Base-by-base conservation (phyloP, 2,888 invertebrate genomes). In the Candidula unifasciata region DNA sequence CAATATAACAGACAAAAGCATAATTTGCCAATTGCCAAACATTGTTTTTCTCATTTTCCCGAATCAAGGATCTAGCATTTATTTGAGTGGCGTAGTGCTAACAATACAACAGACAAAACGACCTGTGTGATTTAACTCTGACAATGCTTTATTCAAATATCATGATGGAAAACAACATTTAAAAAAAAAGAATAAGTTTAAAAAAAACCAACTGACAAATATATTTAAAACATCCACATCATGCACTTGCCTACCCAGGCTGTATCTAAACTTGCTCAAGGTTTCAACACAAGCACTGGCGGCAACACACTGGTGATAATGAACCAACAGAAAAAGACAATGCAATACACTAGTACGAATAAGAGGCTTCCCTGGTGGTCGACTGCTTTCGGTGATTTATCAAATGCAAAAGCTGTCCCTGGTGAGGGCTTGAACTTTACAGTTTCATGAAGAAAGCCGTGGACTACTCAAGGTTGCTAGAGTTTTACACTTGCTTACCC, bases 381-480 rank as follows among this genome's bases (percentile, higher is more conserved):
- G 21, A 24, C 33, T 18, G 33, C 30, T 60, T 69, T 74, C 74
- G 30, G 37, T 77, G 33, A 24, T 27, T 44, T 69, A 52, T 64
- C 60, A 66, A 78, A 30, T 69, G 54, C 24, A 27, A 6, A 60
- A 79, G 57, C 66, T 79, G 24, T 52, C 66, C 37, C 60, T 10
- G 33, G 1, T 21, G 1, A 27, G 81, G 80, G 30, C 35, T 82
- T 60, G 24, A 74, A 74, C 37, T 57, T n/a, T 57, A 27, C 54
- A 60, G 2, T 74, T 82, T 82, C 82, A 82, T 82, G 33, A n/a
- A 82, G 82, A 82, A 82, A 82, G 82, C 73, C 27, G 82, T 35
- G 64, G 52, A 82, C 82, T n/a, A 74, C n/a, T 8, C 3, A 74
- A 30, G 30, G 18, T 1, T 30, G 54, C 44, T 68, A 30, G 37